Conservation (phyloP, 2,888 invertebrate species). For the Erynnis tages region DNA sequence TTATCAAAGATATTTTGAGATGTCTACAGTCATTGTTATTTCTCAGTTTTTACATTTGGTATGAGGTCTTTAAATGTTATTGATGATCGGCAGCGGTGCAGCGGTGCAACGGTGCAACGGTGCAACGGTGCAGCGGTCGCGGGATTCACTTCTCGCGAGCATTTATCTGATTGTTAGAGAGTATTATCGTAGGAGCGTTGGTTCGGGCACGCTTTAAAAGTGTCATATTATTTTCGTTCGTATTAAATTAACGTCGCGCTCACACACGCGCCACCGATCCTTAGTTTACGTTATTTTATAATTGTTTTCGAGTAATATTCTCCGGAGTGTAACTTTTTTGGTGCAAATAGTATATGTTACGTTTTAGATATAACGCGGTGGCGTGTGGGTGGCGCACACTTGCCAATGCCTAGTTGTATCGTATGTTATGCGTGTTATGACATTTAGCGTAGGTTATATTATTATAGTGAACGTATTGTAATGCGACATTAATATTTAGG, state of each 20-base stretch:
- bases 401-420: constrained; percentile 74
- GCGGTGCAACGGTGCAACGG: too few relatives aligned
- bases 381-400: constrained; percentile 42
- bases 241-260: constrained; percentile 37
- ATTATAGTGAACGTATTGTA: constrained; percentile 34
- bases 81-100: too few relatives aligned
- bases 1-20: too few relatives aligned
- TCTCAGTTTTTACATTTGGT: too few relatives aligned
- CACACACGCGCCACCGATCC: constrained; percentile 38
- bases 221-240: constrained; percentile 57
- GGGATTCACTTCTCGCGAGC: too few relatives aligned
- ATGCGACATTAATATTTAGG: constrained; percentile 24
- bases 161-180: constrained; percentile 29
- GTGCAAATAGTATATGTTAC: constrained; percentile 23
- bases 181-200: constrained; percentile 32
- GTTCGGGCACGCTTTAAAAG: constrained; percentile 54
- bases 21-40: too few relatives aligned
- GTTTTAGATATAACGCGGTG: constrained; percentile 8
- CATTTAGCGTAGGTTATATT: constrained; percentile 39
- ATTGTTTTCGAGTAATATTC: constrained; percentile 3
- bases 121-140: too few relatives aligned
- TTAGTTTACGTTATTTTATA: constrained; percentile 8
- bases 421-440: constrained; percentile 52
- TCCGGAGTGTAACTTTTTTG: constrained; percentile 17
- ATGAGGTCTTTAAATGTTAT: too few relatives aligned